Base-by-base conservation (phyloP, 2,888 invertebrate species). In the Protula sp. region DNA sequence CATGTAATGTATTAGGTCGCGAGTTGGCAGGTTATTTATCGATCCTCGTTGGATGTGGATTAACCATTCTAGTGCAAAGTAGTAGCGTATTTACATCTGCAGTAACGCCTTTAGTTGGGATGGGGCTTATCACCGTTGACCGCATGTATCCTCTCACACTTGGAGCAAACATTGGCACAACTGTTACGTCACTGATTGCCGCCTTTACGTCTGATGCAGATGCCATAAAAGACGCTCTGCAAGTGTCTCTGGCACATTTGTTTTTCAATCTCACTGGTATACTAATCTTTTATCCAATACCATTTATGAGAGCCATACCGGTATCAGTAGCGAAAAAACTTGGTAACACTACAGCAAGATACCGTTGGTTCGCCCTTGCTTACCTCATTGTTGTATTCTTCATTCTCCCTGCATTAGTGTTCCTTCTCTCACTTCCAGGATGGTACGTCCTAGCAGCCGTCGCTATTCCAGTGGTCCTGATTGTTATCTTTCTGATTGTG, bases 291-390 rank as follows among this genome's bases (percentile, higher is more conserved):
- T 86, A 84, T 69, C 83, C 84, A 1, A 74, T 86, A 24, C 85
- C 85, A 1, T 75, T 73, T 54, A 78, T 82, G 73, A 73, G 85
- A 30, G 60, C 61, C 26, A 2, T 63, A 2, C 85, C 85, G 0
- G 81, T 86, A 28, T 70, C 69, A 24, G 67, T 84, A 59, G 84
- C 85, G 2, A 82, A 81, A 65, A 68, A 75, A 26, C 73, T 86
- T 30, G 86, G 85, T 22, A 75, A 81, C 53, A 81, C 80, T 1
- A 85, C 85, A 0, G 83, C 85, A 24, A 53, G 29, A 27, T 85
- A 85, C 68, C 80, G 85, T 1, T 85, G 85, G 85, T 85, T 85
- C 72, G 83, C 85, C 3, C 65, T 84, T 19, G 64, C 82, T 29
- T 85, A 85, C 72, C 57, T 79, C 2, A 47, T 76, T 0, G n/a